Conservation (phyloP, 2,888 invertebrate species). For the Nebria brevicollis region DNA sequence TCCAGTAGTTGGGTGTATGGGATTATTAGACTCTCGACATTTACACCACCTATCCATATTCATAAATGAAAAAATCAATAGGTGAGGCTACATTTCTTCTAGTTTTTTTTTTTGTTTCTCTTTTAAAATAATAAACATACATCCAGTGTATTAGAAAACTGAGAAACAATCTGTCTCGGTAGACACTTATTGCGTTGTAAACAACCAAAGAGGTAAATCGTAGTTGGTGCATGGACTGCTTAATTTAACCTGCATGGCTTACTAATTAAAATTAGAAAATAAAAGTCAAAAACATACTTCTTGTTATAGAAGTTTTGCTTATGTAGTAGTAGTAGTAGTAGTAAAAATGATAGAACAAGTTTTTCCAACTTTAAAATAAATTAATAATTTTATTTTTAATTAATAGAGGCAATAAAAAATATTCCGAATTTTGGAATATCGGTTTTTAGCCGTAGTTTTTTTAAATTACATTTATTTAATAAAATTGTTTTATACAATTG, state of each 20-base stretch:
- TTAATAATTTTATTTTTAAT: too few relatives aligned
- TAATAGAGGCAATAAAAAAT: too few relatives aligned
- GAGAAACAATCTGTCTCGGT: not conserved
- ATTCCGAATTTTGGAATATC: too few relatives aligned
- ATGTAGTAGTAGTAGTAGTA: too few relatives aligned
- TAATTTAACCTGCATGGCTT: not conserved
- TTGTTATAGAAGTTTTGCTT: not conserved
- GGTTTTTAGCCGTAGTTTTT: too few relatives aligned
- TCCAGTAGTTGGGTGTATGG: conserved; percentile 33
- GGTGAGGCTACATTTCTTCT: conserved; percentile 34
- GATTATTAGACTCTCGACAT: conserved; percentile 42
- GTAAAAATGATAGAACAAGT: too few relatives aligned
- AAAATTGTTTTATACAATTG: too few relatives aligned
- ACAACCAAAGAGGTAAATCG: not conserved
- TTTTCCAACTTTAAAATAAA: too few relatives aligned
- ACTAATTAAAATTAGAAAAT: not conserved
- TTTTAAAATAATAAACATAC: not conserved
- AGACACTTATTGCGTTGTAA: not conserved
- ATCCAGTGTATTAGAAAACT: conserved; percentile 6
- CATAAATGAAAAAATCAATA: conserved; percentile 45
- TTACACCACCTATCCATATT: conserved; percentile 45
- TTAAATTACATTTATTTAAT: too few relatives aligned
- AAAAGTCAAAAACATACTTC: not conserved
- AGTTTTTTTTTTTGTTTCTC: not conserved
- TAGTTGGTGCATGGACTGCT: not conserved